A percentile compares a stretch with the other conserved stretches of the same genome.
phyloP scores from a whole-genome alignment of 2,797 vertebrate species.

The Alcedo atthis region DNA sequence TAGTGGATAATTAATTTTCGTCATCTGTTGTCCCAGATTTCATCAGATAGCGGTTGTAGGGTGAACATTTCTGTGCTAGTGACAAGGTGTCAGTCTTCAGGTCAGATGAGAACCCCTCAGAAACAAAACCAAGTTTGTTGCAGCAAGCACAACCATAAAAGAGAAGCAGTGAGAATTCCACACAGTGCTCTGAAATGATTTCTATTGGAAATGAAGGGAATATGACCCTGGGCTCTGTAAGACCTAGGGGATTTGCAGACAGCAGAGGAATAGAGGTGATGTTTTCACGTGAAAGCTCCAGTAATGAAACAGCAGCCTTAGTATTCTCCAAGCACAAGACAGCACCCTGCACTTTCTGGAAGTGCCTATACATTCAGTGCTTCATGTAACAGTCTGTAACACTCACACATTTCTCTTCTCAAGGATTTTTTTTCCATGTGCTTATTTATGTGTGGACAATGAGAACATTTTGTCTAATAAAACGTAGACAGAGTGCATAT shows the following conservation, averaged over 20 bases:
- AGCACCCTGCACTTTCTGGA: background rate
- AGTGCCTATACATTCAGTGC: background rate
- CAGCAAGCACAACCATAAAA: background rate
- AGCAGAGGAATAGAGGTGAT: background rate
- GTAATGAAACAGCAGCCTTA: background rate
- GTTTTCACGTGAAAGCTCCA: background rate
- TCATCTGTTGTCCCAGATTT: constrained; percentile 49
- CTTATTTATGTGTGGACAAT: background rate
- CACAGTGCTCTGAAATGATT: background rate
- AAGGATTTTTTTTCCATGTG: background rate
- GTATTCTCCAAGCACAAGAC: background rate
- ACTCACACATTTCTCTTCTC: background rate
- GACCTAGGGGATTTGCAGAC: background rate
- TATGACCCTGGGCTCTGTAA: background rate
- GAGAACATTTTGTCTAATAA: background rate
- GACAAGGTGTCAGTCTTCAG: background rate
- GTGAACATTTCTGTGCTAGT: background rate
- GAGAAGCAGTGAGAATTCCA: background rate
- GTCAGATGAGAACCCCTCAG: background rate
- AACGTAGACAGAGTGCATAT: background rate
- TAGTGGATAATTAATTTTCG: constrained; percentile 44
- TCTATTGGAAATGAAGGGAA: background rate
- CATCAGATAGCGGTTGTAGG: constrained; percentile 6
- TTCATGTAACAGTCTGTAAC: background rate
- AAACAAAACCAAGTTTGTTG: background rate